Evolutionary conservation across 2,797 vertebrate genomes (phyloP), one percentile per base, ranked within the genome.

Genomic region (Gymnopithys bicolor): DNA sequence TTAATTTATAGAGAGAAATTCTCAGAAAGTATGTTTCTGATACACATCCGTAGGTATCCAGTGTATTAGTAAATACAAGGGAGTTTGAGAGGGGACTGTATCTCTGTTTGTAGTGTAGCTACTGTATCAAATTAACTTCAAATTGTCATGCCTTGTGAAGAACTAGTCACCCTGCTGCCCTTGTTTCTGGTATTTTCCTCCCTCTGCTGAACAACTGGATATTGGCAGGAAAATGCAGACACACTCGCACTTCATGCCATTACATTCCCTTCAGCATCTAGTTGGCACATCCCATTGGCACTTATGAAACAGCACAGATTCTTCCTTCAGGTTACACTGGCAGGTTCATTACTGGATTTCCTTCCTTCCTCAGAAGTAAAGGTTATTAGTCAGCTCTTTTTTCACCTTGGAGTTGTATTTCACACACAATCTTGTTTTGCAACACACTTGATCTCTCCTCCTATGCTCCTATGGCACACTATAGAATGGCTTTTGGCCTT

Each of bases 291-390:
- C 62, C 67, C 66, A 30, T 41, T 53, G 58, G 49, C 62, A 84
- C 53, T 77, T 58, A 43, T 0, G 0, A 66, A 94, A 58, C 24
- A 78, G 66, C 35, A 64, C 25, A 78, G 1, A 11, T 21, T 75
- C 79, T 82, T 81, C 66, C 77, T 55, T 86, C 70, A 73, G 89
- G 70, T 69, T 39, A 73, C 35, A 75, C 80, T 81, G 69, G 83
- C 58, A 88, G 49, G 46, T 84, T 53, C 70, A 11, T 30, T 55
- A 39, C 43, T 30, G 58, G 46, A 59, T 70, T 92, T 95, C 46
- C 81, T 39, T 73, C 9, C 51, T 91, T 75, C 62, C 80, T 84
- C 80, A 84, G 89, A 76, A 76, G 51, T 35, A 73, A 78, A 67
- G 51, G 19, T 66, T 89, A 59, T 73, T 81, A 75, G 41, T 28